These are phyloP conservation scores for Cinclus cinclus DNA, from an alignment of 2,113 vertebrate genomes.

Conservation along the genomic window DNA sequence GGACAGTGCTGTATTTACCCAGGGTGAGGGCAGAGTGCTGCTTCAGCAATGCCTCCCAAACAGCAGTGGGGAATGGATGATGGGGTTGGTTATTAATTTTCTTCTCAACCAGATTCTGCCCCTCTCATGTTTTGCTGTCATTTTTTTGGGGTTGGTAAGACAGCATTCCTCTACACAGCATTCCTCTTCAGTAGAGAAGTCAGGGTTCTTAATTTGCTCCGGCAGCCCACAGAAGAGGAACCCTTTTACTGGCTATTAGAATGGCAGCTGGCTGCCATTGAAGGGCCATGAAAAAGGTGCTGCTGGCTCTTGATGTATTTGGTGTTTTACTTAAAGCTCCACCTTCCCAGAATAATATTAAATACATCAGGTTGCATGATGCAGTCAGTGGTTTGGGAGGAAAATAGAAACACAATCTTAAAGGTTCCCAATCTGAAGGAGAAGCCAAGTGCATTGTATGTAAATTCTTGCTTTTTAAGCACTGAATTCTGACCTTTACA, in stretches of 20 bases:
- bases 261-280: neutral
- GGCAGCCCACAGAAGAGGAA: neutral
- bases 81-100: neutral
- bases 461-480: neutral
- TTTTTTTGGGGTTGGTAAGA: neutral
- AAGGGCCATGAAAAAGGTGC: neutral
- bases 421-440: neutral
- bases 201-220: neutral
- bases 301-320: neutral
- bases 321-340: neutral
- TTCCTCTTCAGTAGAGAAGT: neutral
- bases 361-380: neutral
- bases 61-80: rapidly evolving
- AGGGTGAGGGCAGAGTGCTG: rapidly evolving
- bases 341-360: neutral
- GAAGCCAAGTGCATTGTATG: neutral
- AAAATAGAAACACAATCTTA: neutral
- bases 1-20: neutral
- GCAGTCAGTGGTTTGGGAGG: neutral
- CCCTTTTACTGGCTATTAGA: neutral
- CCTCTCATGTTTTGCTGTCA: neutral
- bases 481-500: neutral
- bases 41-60: neutral
- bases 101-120: neutral
- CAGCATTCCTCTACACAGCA: neutral